Evolutionary conservation across 2,113 vertebrate species (phyloP).

Genomic region (Takifugu flavidus): DNA sequence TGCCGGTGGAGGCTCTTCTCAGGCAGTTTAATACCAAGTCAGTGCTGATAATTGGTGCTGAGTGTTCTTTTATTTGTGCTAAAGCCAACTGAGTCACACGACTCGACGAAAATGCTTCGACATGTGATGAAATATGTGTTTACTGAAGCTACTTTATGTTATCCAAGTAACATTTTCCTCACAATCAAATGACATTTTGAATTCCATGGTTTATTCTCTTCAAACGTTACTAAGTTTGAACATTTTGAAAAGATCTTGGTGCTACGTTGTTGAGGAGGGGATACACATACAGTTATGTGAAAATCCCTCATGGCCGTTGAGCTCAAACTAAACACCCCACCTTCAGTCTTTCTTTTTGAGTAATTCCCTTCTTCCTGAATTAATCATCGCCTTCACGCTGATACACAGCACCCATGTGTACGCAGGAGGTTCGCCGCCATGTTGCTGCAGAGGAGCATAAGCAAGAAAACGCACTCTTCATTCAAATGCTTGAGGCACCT

Average conservation of each 20-base stretch:
- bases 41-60: conserved; percentile 14
- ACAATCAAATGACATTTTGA: too few species aligned
- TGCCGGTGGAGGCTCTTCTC: conserved; percentile 9
- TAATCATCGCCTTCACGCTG: conserved; percentile 23
- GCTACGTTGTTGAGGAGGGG: neutral
- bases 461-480: conserved; percentile 20
- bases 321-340: conserved; percentile 29
- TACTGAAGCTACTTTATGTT: neutral
- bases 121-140: too few species aligned
- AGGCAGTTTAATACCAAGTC: conserved; percentile 1
- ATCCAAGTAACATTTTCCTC: too few species aligned
- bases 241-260: neutral
- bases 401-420: neutral
- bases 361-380: conserved; percentile 43
- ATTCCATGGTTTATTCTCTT: too few species aligned
- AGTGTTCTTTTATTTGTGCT: neutral
- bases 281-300: conserved; percentile 15
- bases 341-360: conserved; percentile 32
- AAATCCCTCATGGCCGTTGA: conserved; percentile 20
- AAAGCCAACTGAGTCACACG: neutral
- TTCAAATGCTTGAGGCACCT: conserved; percentile 29
- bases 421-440: neutral
- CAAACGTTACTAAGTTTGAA: neutral
- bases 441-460: conserved; percentile 1
- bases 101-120: neutral